Evolutionary conservation across 2,113 vertebrate genomes (phyloP), one percentile per base, ranked within the genome.

Genomic region (Sorex araneus): DNA sequence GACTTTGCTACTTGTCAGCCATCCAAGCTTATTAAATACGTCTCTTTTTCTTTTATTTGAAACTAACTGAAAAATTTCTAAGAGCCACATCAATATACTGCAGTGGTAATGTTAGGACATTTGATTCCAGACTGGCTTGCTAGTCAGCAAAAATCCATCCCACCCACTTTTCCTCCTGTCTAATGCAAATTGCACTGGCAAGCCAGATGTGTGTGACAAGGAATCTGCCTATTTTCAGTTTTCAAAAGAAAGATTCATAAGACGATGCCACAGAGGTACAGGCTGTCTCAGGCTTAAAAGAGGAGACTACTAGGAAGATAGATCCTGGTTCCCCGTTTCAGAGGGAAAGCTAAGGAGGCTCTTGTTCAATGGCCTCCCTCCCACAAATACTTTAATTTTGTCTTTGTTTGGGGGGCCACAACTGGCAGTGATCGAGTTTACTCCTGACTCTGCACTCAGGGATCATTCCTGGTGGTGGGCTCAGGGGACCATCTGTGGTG

Each of bases 31-130:
- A 32, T 60, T 83, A 70, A 83, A n/a, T n/a, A n/a, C 77, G 67
- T 84, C n/a, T 84, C 34, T 45, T 71, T 88, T 94, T 84, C 32
- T 60, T 89, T 67, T 64, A 69, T 86, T 30, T 80, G 50, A 89
- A 64, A 67, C 15, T 69, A 69, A 82, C 27, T 19, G 36, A 34
- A 86, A 28, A 69, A 23, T 84, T 82, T 92, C 50, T 79, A 86
- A 60, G 71, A n/a, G 2, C 34, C 60, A 73, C 5, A 23, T 28
- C 47, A 64, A 11, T 32, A 36, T 2, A 23, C 11, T 50, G 21
- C 21, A 13, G 36, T 47, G 30, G 64, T 28, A 45, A 76, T 0
- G 6, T 4, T 0, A 45, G 36, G 23, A 21, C 64, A 71, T 28
- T 43, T 45, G 34, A 28, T 1, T 15, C 7, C 70, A 84, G 8